These are phyloP conservation scores for Gari tellinella DNA, from an alignment of 2,888 invertebrate genomes.

Conservation along the genomic window DNA sequence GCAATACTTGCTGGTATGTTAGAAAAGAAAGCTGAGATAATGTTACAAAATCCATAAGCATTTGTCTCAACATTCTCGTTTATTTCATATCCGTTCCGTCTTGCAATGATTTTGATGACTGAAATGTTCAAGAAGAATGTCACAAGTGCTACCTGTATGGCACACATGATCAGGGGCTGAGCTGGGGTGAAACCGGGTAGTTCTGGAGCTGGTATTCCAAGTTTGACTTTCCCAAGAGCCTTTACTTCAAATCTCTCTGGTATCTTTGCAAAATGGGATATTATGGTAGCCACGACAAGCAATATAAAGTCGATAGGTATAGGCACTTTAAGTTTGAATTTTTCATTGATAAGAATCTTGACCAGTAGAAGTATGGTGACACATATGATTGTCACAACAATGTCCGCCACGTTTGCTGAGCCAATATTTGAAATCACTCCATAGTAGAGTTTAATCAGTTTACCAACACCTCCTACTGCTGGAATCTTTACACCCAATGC, in stretches of 20 bases:
- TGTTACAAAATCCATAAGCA: slow-evolving; percentile 81
- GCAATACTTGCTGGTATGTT: slow-evolving; percentile 83
- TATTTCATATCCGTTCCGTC: slow-evolving; percentile 79
- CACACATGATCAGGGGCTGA: slow-evolving; percentile 49
- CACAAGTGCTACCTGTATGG: slow-evolving; percentile 69
- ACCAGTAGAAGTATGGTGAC: slow-evolving; percentile 87
- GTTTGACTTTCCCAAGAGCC: slow-evolving; percentile 68
- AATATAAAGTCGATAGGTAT: slow-evolving; percentile 80
- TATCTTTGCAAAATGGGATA: slow-evolving; percentile 70
- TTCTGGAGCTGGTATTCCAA: slow-evolving; percentile 71
- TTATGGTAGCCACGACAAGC: slow-evolving; percentile 67
- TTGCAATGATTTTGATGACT: slow-evolving; percentile 80
- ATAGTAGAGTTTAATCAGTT: slow-evolving; percentile 85
- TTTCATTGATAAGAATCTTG: slow-evolving; percentile 79
- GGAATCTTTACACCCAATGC: slow-evolving; percentile 56
- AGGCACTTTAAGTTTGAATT: slow-evolving; percentile 71
- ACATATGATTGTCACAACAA: slow-evolving; percentile 88
- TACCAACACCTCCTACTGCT: slow-evolving; percentile 52
- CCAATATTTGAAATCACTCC: slow-evolving; percentile 87
- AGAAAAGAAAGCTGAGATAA: slow-evolving; percentile 81
- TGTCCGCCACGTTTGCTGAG: slow-evolving; percentile 88
- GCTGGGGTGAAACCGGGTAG: slow-evolving; percentile 62
- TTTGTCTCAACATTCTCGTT: slow-evolving; percentile 83
- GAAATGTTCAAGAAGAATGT: slow-evolving; percentile 67
- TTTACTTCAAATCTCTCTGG: slow-evolving; percentile 54